A percentile compares a stretch with the other conserved stretches of the same genome.
phyloP scores from a whole-genome alignment of 1,140 invertebrate genomes.

The Pectinophora gossypiella region DNA sequence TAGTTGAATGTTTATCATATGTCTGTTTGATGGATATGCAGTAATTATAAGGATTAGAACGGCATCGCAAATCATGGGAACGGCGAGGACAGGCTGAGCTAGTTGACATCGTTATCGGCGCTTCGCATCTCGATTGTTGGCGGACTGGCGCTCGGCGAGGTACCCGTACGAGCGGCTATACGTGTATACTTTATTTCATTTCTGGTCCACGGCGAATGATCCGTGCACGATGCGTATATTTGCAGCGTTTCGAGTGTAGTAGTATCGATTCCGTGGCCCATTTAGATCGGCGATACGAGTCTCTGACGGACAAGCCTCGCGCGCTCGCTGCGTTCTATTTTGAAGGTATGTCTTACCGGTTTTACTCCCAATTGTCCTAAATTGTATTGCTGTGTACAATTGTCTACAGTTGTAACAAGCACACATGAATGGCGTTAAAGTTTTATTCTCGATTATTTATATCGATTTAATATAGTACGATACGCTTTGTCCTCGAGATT shows the following conservation, averaged over 20 bases:
- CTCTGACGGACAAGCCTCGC: slow-evolving; percentile 47
- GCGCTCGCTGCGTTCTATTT: slow-evolving; percentile 33
- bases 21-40: slow-evolving; percentile 61
- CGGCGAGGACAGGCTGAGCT: slow-evolving; percentile 49
- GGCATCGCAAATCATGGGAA: slow-evolving; percentile 66
- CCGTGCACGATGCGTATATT: slow-evolving; percentile 45
- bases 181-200: slow-evolving; percentile 27
- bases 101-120: slow-evolving; percentile 58
- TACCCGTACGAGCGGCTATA: not conserved
- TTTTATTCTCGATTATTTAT: no score
- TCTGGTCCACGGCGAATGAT: slow-evolving; percentile 46
- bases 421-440: no score
- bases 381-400: slow-evolving; percentile 1
- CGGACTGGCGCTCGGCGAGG: slow-evolving; percentile 13
- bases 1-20: slow-evolving; percentile 49
- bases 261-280: slow-evolving; percentile 53
- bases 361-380: slow-evolving; percentile 18
- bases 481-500: no score
- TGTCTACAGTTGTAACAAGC: not conserved
- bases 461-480: no score
- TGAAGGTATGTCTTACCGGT: slow-evolving; percentile 30
- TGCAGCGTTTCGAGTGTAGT: slow-evolving; percentile 46
- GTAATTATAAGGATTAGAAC: slow-evolving; percentile 68
- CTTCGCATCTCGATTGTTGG: slow-evolving; percentile 62
- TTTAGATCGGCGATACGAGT: slow-evolving; percentile 57